A percentile compares a stretch with the other conserved stretches of the same genome.
phyloP scores from a whole-genome alignment of 2,113 vertebrate genomes.

The Anarrhichthys ocellatus region DNA sequence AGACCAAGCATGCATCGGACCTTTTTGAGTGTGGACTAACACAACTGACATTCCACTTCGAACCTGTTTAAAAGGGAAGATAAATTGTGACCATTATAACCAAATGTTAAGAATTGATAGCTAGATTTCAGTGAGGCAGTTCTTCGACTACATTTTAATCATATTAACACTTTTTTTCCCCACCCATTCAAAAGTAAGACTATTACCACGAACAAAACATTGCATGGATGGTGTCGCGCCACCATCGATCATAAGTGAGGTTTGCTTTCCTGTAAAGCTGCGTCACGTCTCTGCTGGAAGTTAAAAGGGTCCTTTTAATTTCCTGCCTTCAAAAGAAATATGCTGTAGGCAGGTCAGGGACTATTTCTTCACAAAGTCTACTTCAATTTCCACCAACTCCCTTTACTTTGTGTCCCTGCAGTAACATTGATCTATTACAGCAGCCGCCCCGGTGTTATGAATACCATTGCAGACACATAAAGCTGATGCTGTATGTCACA shows the following conservation, averaged over 20 bases:
- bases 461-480: neutral
- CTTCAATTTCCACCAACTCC: slow-evolving; percentile 15
- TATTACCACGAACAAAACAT: neutral
- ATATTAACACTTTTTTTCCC: neutral
- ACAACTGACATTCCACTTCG: neutral
- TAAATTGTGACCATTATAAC: neutral
- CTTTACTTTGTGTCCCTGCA: neutral
- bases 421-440: neutral
- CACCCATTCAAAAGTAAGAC: neutral
- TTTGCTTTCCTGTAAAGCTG: slow-evolving; percentile 11
- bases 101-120: neutral
- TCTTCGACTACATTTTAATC: neutral
- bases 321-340: slow-evolving; percentile 17
- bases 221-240: neutral
- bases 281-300: slow-evolving; percentile 9
- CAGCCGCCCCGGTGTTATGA: neutral
- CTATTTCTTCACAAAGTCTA: neutral
- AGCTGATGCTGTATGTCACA: neutral
- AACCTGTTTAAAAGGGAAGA: neutral
- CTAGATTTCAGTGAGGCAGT: neutral
- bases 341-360: slow-evolving; percentile 15
- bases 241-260: neutral
- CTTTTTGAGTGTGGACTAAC: neutral
- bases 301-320: neutral
- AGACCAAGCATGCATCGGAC: neutral